Base-by-base conservation (phyloP, 2,113 vertebrate genomes). In the Cryptomyrus ogoouensis region DNA sequence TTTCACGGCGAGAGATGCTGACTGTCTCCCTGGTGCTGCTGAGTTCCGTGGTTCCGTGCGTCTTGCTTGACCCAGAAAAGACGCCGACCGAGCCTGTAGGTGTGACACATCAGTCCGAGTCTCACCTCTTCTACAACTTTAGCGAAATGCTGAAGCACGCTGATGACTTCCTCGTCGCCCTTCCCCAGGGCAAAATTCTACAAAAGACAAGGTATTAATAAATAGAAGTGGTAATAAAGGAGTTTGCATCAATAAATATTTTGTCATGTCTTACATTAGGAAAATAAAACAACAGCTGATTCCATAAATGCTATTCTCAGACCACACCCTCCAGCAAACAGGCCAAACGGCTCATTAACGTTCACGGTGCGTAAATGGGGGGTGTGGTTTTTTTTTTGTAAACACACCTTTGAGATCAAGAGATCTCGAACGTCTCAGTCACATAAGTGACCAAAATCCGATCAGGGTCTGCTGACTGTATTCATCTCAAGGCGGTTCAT, bases 131-230 rank as follows among this genome's bases (percentile, higher is more conserved):
- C 97, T 44, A 99, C 96, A 89, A 97, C 96, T 95, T 97, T 97
- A 90, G 98, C 97, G 50, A 99, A 99, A 92, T 95, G 96, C 91
- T 99, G 97, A 91, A 99, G 96, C 0, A 96, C 98, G 56, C 93
- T 95, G 94, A 99, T 98, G 47, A 99, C 97, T 95, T 99, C 98
- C 95, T 99, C 98, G 90, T 99, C 98, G 44, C 98, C 98, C 97
- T 98, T 99, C 83, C 98, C 98, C 62, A 99, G 95, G 84, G 98
- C 97, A 96, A 99, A 99, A 94, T 99, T 98, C 98, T 99, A 94
- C 89, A 94, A 89, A 93, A 10, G 90, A 85, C 92, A 94, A 92
- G 31, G 74, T 24, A 83, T 31, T 90, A 90, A 77, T 86, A 46
- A 80, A 80, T 50, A 88, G 90, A 80, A 42, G 86, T 62, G 77